Evolutionary conservation across 2,797 vertebrate genomes (phyloP), one percentile per base, ranked within the genome.

Genomic region (Coranthus polyacanthus): DNA sequence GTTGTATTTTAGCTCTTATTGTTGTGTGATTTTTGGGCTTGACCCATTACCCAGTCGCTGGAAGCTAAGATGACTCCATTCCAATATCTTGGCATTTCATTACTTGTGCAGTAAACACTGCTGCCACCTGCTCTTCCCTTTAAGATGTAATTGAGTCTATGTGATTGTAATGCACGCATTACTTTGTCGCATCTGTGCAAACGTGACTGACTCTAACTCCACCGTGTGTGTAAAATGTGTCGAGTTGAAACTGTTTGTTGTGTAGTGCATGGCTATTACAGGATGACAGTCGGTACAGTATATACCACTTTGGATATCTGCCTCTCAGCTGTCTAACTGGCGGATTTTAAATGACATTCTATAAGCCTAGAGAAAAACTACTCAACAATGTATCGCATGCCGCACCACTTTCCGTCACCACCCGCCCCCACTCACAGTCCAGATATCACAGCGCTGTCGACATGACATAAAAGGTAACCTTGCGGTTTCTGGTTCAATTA

Each of bases 1-100:
- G 95, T 96, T 97, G 95, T 95, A 91, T 96, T 97, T 97, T 96
- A 97, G 95, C 96, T 96, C 92, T 95, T 96, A 93, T 93, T 96
- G 95, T 96, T 96, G 95, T 97, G 95, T 96, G 94, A 95, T 95
- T 94, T 94, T 95, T 94, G 95, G 94, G 96, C 93, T 89, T 95
- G 95, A 95, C 92, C 89, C 89, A 93, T 95, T 97, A 95, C 95
- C 95, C 95, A 96, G 95, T 93, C 95, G 96, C 96, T 93, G 88
- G 84, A 87, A 83, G 85, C 84, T 76, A 75, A 75, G 51, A 76
- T 68, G 68, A 75, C 68, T 78, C 70, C 88, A 89, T 87, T 88
- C 76, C 88, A 72, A 68, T 75, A 58, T 81, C 60, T 74, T 75
- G 65, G 65, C 82, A 76, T 79, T 39, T 76, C 61, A 54, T 75